A percentile compares a stretch with the other conserved stretches of the same genome.
phyloP scores from a whole-genome alignment of 2,888 invertebrate species.

The Leucania comma region DNA sequence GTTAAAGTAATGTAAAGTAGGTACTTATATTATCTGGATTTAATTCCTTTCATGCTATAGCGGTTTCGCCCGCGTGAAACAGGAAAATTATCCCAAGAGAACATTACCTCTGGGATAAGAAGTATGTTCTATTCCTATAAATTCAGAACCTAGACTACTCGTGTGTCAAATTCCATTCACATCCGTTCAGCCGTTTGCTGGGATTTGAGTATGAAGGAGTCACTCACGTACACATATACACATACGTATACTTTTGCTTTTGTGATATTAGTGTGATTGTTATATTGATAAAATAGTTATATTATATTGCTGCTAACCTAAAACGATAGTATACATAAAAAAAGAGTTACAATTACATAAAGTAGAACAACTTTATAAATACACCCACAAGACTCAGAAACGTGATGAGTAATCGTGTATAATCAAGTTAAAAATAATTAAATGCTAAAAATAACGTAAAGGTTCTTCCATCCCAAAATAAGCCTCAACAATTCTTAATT shows the following conservation, averaged over 20 bases:
- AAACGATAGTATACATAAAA: neutral
- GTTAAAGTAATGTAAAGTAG: neutral
- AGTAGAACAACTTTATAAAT: constrained; percentile 29
- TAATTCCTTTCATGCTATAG: neutral
- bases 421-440: constrained; percentile 33
- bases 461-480: constrained; percentile 17
- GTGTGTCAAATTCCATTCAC: too few relatives aligned
- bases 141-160: too few relatives aligned
- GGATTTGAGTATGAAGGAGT: too few relatives aligned
- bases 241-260: too few relatives aligned
- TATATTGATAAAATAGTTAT: neutral
- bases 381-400: constrained; percentile 26
- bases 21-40: too few relatives aligned
- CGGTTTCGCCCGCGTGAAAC: too few relatives aligned
- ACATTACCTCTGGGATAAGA: too few relatives aligned
- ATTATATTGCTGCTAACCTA: neutral
- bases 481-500: constrained; percentile 22
- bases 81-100: too few relatives aligned
- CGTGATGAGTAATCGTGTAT: constrained; percentile 18
- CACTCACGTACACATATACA: too few relatives aligned
- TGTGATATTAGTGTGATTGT: neutral
- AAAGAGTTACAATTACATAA: constrained; percentile 1
- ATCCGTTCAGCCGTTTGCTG: too few relatives aligned
- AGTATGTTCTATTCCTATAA: too few relatives aligned
- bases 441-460: constrained; percentile 25